A percentile compares a stretch with the other conserved stretches of the same genome.
These are phyloP conservation scores for Eptesicus fuscus DNA, from an alignment of 2,113 vertebrate species.

Conservation along the genomic window DNA sequence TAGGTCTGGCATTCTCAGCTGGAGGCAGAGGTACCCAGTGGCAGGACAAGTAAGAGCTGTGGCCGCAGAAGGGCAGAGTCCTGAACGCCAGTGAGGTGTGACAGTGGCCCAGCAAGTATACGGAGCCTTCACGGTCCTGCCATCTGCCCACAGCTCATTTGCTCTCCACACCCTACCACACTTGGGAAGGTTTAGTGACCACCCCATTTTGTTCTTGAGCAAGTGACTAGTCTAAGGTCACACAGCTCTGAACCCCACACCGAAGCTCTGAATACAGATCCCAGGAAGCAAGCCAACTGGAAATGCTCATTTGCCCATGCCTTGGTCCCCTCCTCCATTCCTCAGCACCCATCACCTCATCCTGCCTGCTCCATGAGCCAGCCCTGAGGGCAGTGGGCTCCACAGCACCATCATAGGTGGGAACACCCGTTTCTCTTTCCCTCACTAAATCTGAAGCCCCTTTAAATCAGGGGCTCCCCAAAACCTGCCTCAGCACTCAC, in stretches of 20 bases:
- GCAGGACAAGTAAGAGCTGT: not conserved
- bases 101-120: not conserved
- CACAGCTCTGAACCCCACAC: not conserved
- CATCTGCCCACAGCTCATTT: not conserved
- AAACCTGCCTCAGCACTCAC: not conserved
- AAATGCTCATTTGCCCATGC: not conserved
- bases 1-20: not conserved
- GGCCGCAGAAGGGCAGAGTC: not conserved
- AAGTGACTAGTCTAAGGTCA: conserved; percentile 29
- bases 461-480: not conserved
- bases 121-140: not conserved
- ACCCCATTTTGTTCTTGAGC: not conserved
- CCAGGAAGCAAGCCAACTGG: not conserved
- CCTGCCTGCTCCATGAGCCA: not conserved
- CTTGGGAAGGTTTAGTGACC: not conserved
- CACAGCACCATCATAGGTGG: not conserved
- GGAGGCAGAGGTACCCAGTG: not conserved
- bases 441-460: not conserved
- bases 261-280: not conserved
- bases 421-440: too few species aligned
- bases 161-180: not conserved
- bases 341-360: not conserved
- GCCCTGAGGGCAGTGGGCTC: not conserved
- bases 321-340: not conserved
- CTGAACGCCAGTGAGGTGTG: not conserved